These are phyloP conservation scores for Liodrosophila aerea DNA, from an alignment of 2,888 invertebrate species.

Conservation along the genomic window DNA sequence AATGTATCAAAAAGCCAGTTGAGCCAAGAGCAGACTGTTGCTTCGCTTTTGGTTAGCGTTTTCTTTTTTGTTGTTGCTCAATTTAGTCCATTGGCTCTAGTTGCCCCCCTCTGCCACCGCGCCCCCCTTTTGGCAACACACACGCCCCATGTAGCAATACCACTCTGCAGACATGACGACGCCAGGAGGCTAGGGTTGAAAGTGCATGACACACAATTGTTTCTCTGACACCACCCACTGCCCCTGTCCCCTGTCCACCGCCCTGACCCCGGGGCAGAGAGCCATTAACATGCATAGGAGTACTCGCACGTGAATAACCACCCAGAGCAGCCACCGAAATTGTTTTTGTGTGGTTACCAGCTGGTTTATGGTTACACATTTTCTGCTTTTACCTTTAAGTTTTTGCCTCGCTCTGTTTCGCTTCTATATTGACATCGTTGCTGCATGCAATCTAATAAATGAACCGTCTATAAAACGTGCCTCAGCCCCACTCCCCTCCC, in stretches of 20 bases:
- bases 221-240: slow-evolving; percentile 26
- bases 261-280: slow-evolving; percentile 13
- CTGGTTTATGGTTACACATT: slow-evolving; percentile 71
- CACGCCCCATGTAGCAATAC: background rate
- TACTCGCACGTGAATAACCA: slow-evolving; percentile 1
- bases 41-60: slow-evolving; percentile 33
- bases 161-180: slow-evolving; percentile 42
- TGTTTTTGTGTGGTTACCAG: slow-evolving; percentile 71
- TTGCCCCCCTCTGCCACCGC: background rate
- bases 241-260: slow-evolving; percentile 1
- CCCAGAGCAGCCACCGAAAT: slow-evolving; percentile 43
- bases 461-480: slow-evolving; percentile 11
- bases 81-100: slow-evolving; percentile 65
- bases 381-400: slow-evolving; percentile 36
- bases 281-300: slow-evolving; percentile 53
- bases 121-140: too few species aligned
- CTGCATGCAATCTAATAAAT: slow-evolving; percentile 68
- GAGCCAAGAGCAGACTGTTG: slow-evolving; percentile 49
- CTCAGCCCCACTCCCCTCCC: too few species aligned
- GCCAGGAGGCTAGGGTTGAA: slow-evolving; percentile 65
- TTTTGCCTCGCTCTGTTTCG: slow-evolving; percentile 10
- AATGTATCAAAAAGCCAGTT: slow-evolving; percentile 55
- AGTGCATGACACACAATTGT: slow-evolving; percentile 78
- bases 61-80: slow-evolving; percentile 47
- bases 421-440: slow-evolving; percentile 57